A percentile compares a stretch with the other conserved stretches of the same genome.
These are phyloP conservation scores for Acrobasis suavella DNA, from an alignment of 2,888 invertebrate genomes.

Conservation along the genomic window DNA sequence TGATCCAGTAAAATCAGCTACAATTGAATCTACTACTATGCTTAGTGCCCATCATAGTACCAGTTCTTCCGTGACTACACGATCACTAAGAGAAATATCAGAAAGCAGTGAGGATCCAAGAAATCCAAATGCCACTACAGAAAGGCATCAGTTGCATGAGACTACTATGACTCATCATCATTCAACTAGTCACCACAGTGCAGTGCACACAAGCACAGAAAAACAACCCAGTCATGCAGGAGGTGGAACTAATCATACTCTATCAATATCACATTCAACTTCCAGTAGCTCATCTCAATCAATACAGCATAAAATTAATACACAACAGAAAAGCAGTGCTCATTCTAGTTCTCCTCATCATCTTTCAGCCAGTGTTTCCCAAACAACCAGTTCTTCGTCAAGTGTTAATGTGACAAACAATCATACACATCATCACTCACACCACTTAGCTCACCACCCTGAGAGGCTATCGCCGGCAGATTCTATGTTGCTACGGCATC, in stretches of 20 bases:
- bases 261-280: slow-evolving; percentile 86
- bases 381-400: slow-evolving; percentile 76
- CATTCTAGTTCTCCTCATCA: slow-evolving; percentile 79
- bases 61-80: slow-evolving; percentile 87
- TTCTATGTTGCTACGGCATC: slow-evolving; percentile 75
- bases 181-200: slow-evolving; percentile 85
- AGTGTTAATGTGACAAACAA: slow-evolving; percentile 81
- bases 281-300: slow-evolving; percentile 86
- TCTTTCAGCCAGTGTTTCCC: slow-evolving; percentile 80
- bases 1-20: slow-evolving; percentile 75
- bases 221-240: slow-evolving; percentile 81
- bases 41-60: slow-evolving; percentile 88
- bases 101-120: slow-evolving; percentile 77
- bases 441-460: slow-evolving; percentile 84
- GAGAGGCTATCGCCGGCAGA: slow-evolving; percentile 85
- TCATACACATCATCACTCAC: slow-evolving; percentile 87
- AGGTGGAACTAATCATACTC: slow-evolving; percentile 80
- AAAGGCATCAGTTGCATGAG: slow-evolving; percentile 85
- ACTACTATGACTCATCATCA: slow-evolving; percentile 86
- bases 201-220: slow-evolving; percentile 85
- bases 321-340: slow-evolving; percentile 73
- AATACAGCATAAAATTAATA: slow-evolving; percentile 84
- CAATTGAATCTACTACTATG: slow-evolving; percentile 86
- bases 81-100: slow-evolving; percentile 84
- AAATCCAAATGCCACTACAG: slow-evolving; percentile 74